phyloP scores from a whole-genome alignment of 2,888 invertebrate species.

The Nyleta sp. region DNA sequence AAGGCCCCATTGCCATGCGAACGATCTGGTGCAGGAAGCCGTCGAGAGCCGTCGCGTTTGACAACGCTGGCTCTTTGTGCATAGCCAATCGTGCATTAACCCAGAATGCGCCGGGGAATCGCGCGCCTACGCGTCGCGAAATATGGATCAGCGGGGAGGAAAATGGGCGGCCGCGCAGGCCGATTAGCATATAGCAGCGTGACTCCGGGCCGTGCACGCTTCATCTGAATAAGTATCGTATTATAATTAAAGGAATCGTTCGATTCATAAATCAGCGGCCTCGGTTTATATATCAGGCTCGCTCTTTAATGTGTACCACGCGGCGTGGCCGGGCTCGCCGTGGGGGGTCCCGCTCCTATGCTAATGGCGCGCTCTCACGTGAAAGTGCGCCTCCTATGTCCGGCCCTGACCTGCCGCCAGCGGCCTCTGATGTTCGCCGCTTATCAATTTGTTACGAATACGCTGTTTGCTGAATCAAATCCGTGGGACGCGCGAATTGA shows the following conservation, averaged over 20 bases:
- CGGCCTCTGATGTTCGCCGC: conserved; percentile 78
- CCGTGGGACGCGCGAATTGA: too few relatives aligned
- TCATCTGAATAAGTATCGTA: conserved; percentile 83
- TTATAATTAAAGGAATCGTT: conserved; percentile 82
- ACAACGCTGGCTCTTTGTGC: conserved; percentile 26
- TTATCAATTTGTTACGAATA: conserved; percentile 82
- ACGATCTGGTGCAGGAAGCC: conserved; percentile 40
- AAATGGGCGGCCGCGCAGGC: conserved; percentile 64
- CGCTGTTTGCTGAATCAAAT: conserved; percentile 79
- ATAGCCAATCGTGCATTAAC: conserved; percentile 51
- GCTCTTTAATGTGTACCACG: conserved; percentile 78
- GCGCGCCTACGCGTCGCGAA: conserved; percentile 52
- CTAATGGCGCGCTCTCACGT: conserved; percentile 82
- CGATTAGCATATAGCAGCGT: conserved; percentile 81
- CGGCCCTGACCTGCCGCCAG: conserved; percentile 78
- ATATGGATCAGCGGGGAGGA: conserved; percentile 55
- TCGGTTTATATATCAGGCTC: conserved; percentile 81
- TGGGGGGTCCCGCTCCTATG: conserved; percentile 80
- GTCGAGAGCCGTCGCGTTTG: conserved; percentile 7
- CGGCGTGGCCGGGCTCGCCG: conserved; percentile 74
- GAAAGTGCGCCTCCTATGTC: conserved; percentile 65
- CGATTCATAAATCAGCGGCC: conserved; percentile 81
- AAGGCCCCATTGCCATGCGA: conserved; percentile 66
- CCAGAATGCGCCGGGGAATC: conserved; percentile 30
- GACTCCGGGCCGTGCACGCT: conserved; percentile 77